Percentiles rank a stretch among this genome's conserved stretches.
Evolutionary conservation across 1,140 invertebrate genomes (phyloP).

Genomic region (Drosophila nasuta): DNA sequence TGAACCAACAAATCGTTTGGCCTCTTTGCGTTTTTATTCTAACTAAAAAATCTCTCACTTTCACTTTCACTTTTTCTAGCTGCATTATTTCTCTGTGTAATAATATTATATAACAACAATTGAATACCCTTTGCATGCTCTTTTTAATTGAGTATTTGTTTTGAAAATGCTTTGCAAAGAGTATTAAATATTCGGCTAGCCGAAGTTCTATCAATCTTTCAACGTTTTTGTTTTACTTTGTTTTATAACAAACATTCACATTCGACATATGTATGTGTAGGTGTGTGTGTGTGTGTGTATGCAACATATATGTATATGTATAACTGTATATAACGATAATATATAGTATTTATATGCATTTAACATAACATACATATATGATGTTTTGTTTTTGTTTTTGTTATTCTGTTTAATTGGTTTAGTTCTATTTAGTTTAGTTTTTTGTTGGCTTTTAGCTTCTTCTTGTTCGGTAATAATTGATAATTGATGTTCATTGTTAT

Average conservation of each 20-base stretch:
- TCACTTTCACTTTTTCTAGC: conserved; percentile 23
- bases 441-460: conserved; percentile 56
- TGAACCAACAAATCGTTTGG: conserved; percentile 81
- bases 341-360: conserved; percentile 22
- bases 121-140: not conserved
- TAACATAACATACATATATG: conserved; percentile 51
- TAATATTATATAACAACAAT: not conserved
- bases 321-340: conserved; percentile 43
- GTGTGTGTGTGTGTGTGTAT: conserved; percentile 23
- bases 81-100: conserved; percentile 26
- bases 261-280: conserved; percentile 36
- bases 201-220: conserved; percentile 17
- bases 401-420: conserved; percentile 26
- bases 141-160: not conserved
- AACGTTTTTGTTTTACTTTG: conserved; percentile 47
- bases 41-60: conserved; percentile 7
- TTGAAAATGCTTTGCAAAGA: conserved; percentile 18
- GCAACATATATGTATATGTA: conserved; percentile 36
- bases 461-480: conserved; percentile 44
- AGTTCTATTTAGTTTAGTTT: conserved; percentile 42
- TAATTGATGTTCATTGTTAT: conserved; percentile 33
- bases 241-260: conserved; percentile 61
- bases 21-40: conserved; percentile 39
- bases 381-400: not conserved
- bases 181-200: conserved; percentile 29